Conservation (phyloP, 2,888 invertebrate species). For the Melanostoma mellinum region DNA sequence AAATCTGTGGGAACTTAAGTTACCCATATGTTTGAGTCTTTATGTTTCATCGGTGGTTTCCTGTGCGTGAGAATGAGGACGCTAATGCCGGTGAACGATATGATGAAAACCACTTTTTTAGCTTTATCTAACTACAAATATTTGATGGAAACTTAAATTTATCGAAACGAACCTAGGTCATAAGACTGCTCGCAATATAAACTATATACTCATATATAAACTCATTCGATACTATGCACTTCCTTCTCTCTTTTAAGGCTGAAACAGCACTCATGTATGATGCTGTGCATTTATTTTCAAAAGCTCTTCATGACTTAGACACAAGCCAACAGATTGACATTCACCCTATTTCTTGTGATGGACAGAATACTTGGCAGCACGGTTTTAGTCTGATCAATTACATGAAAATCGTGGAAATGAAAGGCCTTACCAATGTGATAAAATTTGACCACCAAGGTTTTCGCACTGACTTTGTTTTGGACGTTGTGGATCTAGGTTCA, state of each 20-base stretch:
- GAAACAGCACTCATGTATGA: constrained; percentile 98
- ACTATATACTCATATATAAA: constrained; percentile 80
- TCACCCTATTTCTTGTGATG: constrained; percentile 93
- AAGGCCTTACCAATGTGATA: constrained; percentile 95
- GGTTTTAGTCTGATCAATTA: constrained; percentile 97
- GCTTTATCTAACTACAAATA: too few species aligned
- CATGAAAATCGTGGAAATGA: constrained; percentile 97
- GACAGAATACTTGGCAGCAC: constrained; percentile 95
- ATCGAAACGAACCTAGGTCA: too few species aligned
- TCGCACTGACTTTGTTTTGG: constrained; percentile 94
- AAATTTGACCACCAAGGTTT: constrained; percentile 97
- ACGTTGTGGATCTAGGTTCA: constrained; percentile 94
- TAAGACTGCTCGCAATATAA: too few species aligned
- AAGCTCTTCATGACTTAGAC: constrained; percentile 95
- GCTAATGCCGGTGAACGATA: too few species aligned
- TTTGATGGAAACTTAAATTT: too few species aligned
- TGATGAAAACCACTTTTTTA: too few species aligned
- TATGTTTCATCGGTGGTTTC: too few species aligned
- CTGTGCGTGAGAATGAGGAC: too few species aligned
- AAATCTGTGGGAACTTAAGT: too few species aligned
- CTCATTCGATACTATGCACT: constrained; percentile 81
- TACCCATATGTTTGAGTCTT: too few species aligned
- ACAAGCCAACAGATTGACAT: constrained; percentile 94
- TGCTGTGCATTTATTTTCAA: constrained; percentile 96
- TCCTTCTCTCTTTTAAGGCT: constrained; percentile 85